Evolutionary conservation across 1,140 invertebrate genomes (phyloP), one percentile per base, ranked within the genome.

Genomic region (Melitaea cinxia): DNA sequence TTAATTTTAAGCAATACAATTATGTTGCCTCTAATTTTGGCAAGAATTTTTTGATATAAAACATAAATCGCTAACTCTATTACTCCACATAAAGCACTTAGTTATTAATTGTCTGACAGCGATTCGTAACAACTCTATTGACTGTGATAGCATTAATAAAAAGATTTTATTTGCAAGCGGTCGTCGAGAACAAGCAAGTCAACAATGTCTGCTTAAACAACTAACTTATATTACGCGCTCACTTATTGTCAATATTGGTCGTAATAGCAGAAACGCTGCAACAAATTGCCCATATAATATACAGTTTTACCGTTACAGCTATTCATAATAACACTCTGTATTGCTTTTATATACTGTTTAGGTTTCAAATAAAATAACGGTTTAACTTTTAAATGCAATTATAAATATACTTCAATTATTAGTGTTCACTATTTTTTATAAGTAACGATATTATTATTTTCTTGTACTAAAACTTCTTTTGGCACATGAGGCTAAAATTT

Each of bases 71-170:
- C 42, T 47, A 21, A 17, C 37, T 9, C 14, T 19, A 15, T 1
- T 10, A 19, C 42, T 2, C 6, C 6, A 45, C 42, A 21, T 6
- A 4, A 6, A 21, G 52, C 19, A 35, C 4, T 15, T 33, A 30
- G 15, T 47, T 42, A 55, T 54, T 63, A 30, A 33, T 47, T 55
- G 52, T 42, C n/a, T 45, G 50, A 63, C 37, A 23, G 45, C 50
- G 37, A 37, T 28, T 35, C 47, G 7, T 35, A 60, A 12, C 37
- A 24, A 21, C 24, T 63, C 37, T 63, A 63, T 63, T 63, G 52
- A 55, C 23, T 15, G 37, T 30, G 59, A 54, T 63, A 17, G 55
- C 30, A 63, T 53, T 28, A 55, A 63, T 63, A 14, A 55, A 55
- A 10, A 53, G 4, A 39, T 6, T 7, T 37, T 17, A 7, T 47